Base-by-base conservation (phyloP, 2,797 vertebrate genomes). In the Gila robusta region DNA sequence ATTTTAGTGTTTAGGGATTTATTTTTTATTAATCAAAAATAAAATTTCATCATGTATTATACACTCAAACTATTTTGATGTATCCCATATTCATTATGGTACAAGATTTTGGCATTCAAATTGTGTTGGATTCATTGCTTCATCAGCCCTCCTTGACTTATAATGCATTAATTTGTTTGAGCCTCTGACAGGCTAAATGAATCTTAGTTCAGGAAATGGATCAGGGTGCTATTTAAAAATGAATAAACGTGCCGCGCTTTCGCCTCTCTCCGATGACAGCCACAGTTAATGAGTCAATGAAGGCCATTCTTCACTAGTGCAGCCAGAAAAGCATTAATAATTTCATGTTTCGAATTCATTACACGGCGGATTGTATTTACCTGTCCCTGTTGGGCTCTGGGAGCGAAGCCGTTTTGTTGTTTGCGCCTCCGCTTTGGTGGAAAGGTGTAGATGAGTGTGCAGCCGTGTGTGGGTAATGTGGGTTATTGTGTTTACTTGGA, bases 331-430 rank as follows among this genome's bases (percentile, higher is more conserved):
- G 67, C 47, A 47, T 91, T 94, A 93, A 94, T 93, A 91, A 92
- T 91, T 91, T 89, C 83, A 90, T 92, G 91, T 93, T 92, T 92
- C 89, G 91, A 93, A 94, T 95, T 95, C 94, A 94, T 95, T 92
- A 93, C 91, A 84, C 14, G 26, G 80, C 23, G 49, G 81, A 67
- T 86, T 85, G 74, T 87, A 79, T 90, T 94, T 89, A 90, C 89
- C 88, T 70, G 85, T 90, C 91, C 88, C 91, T 85, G 89, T 83
- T 17, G 16, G 82, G 90, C 89, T 89, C 79, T 47, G 11, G 88
- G 90, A 89, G 85, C 79, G 85, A 86, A 79, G 85, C 74, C 79
- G 41, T 87, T 89, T 77, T 88, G 80, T 78, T 88, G 59, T 84
- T 70, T 19, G 54, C 67, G 21, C 59, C 49, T 84, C 77, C 21